Conservation (phyloP, 1,140 invertebrate species). For the Drosophila quadrilineata region DNA sequence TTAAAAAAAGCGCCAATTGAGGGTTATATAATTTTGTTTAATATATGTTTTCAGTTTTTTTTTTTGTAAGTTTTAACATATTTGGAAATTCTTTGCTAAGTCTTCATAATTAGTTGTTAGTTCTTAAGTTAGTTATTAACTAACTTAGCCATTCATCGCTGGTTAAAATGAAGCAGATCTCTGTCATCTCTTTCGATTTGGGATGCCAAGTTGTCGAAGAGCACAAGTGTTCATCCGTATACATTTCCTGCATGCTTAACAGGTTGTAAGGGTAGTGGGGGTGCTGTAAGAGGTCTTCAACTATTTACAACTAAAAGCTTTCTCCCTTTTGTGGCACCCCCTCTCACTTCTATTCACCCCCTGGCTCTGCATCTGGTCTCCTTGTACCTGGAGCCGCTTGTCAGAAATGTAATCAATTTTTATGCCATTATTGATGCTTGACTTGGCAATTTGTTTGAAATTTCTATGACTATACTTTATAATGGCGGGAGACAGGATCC, state of each 20-base stretch:
- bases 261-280: slow-evolving; percentile 17
- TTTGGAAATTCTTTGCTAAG: too few species aligned
- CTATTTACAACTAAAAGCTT: slow-evolving; percentile 40
- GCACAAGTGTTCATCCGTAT: background rate
- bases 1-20: too few species aligned
- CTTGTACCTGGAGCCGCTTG: too few species aligned
- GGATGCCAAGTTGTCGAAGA: background rate
- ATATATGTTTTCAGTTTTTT: too few species aligned
- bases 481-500: background rate
- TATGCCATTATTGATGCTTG: slow-evolving; percentile 77
- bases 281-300: slow-evolving; percentile 26
- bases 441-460: slow-evolving; percentile 56
- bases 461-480: too few species aligned
- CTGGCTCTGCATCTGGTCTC: too few species aligned
- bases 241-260: slow-evolving; percentile 57
- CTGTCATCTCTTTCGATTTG: background rate
- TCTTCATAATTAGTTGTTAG: too few species aligned
- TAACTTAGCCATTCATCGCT: too few species aligned
- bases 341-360: background rate
- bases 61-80: too few species aligned
- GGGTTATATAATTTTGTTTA: too few species aligned
- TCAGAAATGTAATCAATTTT: slow-evolving; percentile 75
- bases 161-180: too few species aligned
- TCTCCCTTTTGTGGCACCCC: background rate
- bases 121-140: too few species aligned